Percentiles rank a stretch among this genome's conserved stretches.
Evolutionary conservation across 1,140 invertebrate genomes (phyloP).

Genomic region (Pararge aegeria): DNA sequence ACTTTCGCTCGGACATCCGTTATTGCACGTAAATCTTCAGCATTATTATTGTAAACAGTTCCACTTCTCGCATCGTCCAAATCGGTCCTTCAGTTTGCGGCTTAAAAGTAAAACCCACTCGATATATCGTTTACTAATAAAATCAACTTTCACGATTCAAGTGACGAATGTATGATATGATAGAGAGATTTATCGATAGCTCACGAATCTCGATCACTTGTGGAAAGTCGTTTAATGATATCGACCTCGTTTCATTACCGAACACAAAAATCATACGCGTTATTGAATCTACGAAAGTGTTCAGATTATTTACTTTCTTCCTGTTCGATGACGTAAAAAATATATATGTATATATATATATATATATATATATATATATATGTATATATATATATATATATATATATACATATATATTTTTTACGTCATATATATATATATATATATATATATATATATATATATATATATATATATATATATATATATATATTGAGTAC

Average conservation of each 20-base stretch:
- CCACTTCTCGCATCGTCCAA: background rate
- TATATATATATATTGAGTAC: too few species aligned
- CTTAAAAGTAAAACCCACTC: conserved; percentile 1
- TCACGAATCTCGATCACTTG: conserved; percentile 31
- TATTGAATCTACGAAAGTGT: conserved; percentile 21
- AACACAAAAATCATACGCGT: conserved; percentile 14
- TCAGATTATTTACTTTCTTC: conserved; percentile 2
- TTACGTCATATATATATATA: too few species aligned
- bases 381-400: too few species aligned
- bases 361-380: too few species aligned
- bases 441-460: too few species aligned
- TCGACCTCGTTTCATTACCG: conserved; percentile 21
- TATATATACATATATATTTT: too few species aligned
- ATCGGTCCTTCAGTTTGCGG: background rate
- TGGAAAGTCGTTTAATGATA: conserved; percentile 34
- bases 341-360: too few species aligned
- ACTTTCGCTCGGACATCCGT: conserved; percentile 9
- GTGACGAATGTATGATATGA: conserved; percentile 26
- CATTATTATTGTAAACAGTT: conserved; percentile 9
- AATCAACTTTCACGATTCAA: conserved; percentile 32
- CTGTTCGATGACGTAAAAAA: background rate
- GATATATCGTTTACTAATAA: conserved; percentile 20
- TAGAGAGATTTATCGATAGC: conserved; percentile 31
- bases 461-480: too few species aligned
- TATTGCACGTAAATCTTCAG: background rate